phyloP scores from a whole-genome alignment of 2,797 vertebrate genomes.

The Sebastes itinus region DNA sequence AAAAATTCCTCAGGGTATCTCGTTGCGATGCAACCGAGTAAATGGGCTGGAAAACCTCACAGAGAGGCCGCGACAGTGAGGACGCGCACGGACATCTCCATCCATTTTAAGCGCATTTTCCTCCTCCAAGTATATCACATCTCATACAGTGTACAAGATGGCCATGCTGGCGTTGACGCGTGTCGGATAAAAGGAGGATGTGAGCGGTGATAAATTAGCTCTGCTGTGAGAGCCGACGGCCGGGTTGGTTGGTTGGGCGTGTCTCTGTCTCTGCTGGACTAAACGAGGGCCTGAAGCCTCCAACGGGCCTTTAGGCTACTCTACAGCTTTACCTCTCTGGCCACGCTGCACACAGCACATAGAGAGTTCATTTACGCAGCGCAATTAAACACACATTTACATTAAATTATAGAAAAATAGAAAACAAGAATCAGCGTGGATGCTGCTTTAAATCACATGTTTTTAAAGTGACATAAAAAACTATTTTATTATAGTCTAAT shows the following conservation, averaged over 20 bases:
- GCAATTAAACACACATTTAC: slow-evolving; percentile 47
- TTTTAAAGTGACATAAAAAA: not conserved
- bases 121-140: slow-evolving; percentile 8
- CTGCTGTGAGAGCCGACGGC: slow-evolving; percentile 62
- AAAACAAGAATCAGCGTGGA: not conserved
- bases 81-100: slow-evolving; percentile 61
- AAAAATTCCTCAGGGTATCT: slow-evolving; percentile 78
- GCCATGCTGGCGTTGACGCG: slow-evolving; percentile 55
- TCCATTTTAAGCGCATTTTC: slow-evolving; percentile 59
- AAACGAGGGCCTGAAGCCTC: slow-evolving; percentile 68
- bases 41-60: slow-evolving; percentile 73
- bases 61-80: slow-evolving; percentile 53
- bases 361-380: slow-evolving; percentile 16
- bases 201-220: slow-evolving; percentile 64
- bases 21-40: slow-evolving; percentile 74
- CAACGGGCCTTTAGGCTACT: not conserved
- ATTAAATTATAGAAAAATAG: slow-evolving; percentile 18
- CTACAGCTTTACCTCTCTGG: slow-evolving; percentile 49
- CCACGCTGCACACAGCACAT: slow-evolving; percentile 33
- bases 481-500: not conserved
- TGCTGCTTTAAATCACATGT: not conserved
- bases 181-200: slow-evolving; percentile 41
- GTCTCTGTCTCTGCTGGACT: slow-evolving; percentile 81
- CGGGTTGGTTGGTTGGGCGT: slow-evolving; percentile 77
- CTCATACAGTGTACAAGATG: slow-evolving; percentile 51